Percentiles rank a stretch among this genome's conserved stretches.
Evolutionary conservation across 2,888 invertebrate genomes (phyloP).

Genomic region (Epinotia bilunana): DNA sequence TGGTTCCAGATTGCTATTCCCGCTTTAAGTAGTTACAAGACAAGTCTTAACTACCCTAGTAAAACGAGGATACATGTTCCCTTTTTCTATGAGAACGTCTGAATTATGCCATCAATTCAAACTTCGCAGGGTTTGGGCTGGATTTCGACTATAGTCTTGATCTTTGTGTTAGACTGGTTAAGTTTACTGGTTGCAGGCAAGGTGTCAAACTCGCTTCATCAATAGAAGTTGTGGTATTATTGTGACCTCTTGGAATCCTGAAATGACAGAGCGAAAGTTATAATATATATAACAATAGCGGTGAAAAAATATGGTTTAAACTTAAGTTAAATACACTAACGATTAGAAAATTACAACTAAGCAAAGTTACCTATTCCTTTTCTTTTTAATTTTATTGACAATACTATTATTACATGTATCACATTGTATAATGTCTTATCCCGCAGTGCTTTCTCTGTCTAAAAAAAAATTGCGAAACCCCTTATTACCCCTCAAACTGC

Average conservation of each 20-base stretch:
- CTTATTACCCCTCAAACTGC: no score
- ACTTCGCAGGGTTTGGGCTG: constrained; percentile 27
- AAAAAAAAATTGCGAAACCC: no score
- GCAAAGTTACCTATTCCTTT: no score
- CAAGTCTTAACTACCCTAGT: background rate
- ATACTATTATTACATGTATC: no score
- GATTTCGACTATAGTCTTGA: constrained; percentile 24
- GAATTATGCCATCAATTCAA: constrained; percentile 38
- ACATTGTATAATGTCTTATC: no score
- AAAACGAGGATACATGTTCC: background rate
- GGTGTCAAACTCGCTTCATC: background rate
- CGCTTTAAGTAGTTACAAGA: constrained; percentile 33
- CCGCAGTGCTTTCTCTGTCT: no score
- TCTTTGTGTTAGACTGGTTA: constrained; percentile 28
- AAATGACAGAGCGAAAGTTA: background rate
- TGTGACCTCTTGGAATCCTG: background rate
- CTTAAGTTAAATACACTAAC: no score
- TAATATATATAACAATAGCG: no score
- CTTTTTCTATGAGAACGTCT: background rate
- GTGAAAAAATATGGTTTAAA: no score
- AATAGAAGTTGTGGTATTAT: constrained; percentile 9
- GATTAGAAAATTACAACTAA: no score
- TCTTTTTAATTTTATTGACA: no score
- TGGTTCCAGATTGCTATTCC: constrained; percentile 52
- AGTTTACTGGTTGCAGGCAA: constrained; percentile 5